Evolutionary conservation across 2,113 vertebrate species (phyloP), one percentile per base, ranked within the genome.

Genomic region (Oostethus manadensis): DNA sequence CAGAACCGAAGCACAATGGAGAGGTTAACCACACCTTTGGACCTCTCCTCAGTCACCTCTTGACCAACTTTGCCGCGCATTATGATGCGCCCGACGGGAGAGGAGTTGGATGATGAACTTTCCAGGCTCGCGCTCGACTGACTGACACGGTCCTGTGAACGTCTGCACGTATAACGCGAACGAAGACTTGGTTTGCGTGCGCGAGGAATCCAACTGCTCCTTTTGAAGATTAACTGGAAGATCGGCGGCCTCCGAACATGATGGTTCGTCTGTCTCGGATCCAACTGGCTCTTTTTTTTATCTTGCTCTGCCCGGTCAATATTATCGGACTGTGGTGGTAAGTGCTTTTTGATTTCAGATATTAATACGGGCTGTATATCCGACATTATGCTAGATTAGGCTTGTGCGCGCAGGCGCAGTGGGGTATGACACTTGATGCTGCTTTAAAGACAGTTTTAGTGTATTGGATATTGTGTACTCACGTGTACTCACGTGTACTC

Each of bases 321-420:
- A 95, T 95, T 86, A 95, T 96, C 83, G 93, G 94, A 63, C 91
- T 96, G 18, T 96, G 94, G 94, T 96, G 94, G 94, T 95, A 88
- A 94, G 93, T 93, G 84, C 40, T 56, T 14, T 33, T 15, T 45
- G 14, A 71, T 74, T 40, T n/a, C 44, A 46, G 1, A 9, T 14
- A 1, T n/a, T 10, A 46, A 9, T 46, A 14, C 2, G 4, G 15
- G n/a, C 44, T 46, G 14, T 46, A n/a, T 46, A 46, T 4, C 7
- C 29, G 5, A 33, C 7, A 33, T 33, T 33, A 33, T 33, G 29
- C 26, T 29, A 3, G 13, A 22, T 57, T 50, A 47, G 21, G 47
- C 53, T 68, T 60, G 10, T 45, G 48, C 46, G 44, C 43, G 16
- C 54, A 51, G 47, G 22, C 47, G 40, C 4, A 22, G 11, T 7